Conservation (phyloP, 2,797 vertebrate genomes). For the Pangasius mekongensis region DNA sequence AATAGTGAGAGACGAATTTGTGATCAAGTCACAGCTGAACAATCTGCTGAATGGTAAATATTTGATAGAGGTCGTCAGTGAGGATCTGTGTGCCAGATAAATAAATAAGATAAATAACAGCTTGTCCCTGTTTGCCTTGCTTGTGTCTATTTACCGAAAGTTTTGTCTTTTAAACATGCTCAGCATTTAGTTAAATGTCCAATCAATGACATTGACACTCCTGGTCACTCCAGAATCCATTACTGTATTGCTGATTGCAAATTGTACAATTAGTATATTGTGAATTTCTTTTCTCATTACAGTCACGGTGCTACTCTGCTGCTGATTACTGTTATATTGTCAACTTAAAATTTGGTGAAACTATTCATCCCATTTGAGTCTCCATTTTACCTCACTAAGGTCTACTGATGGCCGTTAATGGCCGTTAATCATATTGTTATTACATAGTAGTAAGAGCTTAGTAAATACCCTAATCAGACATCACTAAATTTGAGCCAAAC, state of each 20-base stretch:
- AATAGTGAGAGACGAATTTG: neutral
- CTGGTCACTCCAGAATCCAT: neutral
- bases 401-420: too few species aligned
- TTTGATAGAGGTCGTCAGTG: slow-evolving; percentile 39
- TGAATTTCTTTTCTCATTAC: neutral
- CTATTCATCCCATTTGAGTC: neutral
- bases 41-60: slow-evolving; percentile 39
- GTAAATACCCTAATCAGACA: too few species aligned
- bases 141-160: slow-evolving; percentile 30
- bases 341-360: neutral
- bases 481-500: neutral
- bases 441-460: neutral
- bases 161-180: slow-evolving; percentile 35
- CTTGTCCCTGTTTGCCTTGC: slow-evolving; percentile 23
- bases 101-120: slow-evolving; percentile 47
- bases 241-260: neutral
- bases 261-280: neutral
- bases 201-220: neutral
- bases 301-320: neutral
- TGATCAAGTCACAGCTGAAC: slow-evolving; percentile 46
- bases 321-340: neutral
- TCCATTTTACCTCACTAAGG: neutral
- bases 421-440: neutral
- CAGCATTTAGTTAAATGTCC: slow-evolving; percentile 15
- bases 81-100: slow-evolving; percentile 21